Evolutionary conservation across 2,888 invertebrate species (phyloP).

Genomic region (Endomychus coccineus): DNA sequence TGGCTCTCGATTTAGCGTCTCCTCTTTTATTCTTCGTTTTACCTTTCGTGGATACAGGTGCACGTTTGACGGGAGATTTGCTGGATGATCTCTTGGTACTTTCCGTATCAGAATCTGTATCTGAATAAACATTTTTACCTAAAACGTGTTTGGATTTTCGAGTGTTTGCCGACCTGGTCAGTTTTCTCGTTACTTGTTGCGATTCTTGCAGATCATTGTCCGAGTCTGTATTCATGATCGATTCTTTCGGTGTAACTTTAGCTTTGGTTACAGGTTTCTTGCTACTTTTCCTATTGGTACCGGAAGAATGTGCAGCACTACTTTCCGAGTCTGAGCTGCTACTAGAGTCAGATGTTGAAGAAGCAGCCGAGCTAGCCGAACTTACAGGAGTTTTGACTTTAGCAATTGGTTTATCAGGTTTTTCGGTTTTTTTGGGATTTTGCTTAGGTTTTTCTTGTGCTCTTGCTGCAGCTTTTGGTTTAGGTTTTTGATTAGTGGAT

Average conservation of each 20-base stretch:
- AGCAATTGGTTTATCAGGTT: conserved; percentile 40
- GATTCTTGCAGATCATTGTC: conserved; percentile 33
- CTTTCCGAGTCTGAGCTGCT: conserved; percentile 39
- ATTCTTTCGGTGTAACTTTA: conserved; percentile 28
- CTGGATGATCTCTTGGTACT: conserved; percentile 48
- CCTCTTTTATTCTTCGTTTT: conserved; percentile 44
- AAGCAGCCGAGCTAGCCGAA: conserved; percentile 42
- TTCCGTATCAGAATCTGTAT: conserved; percentile 62
- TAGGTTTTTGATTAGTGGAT: conserved; percentile 34
- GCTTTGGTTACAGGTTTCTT: conserved; percentile 38
- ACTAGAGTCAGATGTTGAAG: conserved; percentile 33
- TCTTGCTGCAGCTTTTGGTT: conserved; percentile 42
- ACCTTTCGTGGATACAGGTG: conserved; percentile 43
- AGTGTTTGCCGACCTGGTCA: conserved; percentile 63
- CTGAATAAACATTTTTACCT: conserved; percentile 51
- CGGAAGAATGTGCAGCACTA: conserved; percentile 32
- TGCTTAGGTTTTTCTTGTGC: conserved; percentile 37
- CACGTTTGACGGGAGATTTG: conserved; percentile 59
- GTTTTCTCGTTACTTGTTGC: conserved; percentile 52
- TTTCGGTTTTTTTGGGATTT: conserved; percentile 29
- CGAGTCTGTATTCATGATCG: conserved; percentile 32
- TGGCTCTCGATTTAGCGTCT: conserved; percentile 33
- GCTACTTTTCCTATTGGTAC: conserved; percentile 22
- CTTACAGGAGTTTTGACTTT: conserved; percentile 59
- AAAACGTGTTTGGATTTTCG: conserved; percentile 58